Evolutionary conservation across 2,113 vertebrate species (phyloP).

Genomic region (Pituophis catenifer): DNA sequence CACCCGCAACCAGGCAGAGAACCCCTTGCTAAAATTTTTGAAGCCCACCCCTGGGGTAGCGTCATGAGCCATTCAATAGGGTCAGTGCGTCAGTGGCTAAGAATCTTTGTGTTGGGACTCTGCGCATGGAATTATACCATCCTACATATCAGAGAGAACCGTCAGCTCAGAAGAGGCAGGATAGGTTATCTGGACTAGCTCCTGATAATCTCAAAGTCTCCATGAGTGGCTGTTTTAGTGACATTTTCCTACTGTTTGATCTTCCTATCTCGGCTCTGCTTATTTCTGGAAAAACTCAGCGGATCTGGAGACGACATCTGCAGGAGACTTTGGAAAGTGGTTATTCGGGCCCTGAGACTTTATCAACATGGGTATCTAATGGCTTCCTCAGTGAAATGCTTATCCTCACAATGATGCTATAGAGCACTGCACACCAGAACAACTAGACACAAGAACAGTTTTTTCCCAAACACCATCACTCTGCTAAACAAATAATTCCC

Average conservation of each 20-base stretch:
- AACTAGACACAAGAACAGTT: too few species aligned
- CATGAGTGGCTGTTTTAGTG: background rate
- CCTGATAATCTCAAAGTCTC: background rate
- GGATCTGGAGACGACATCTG: background rate
- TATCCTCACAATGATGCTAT: too few species aligned
- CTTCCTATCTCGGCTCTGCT: background rate
- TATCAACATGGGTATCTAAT: too few species aligned
- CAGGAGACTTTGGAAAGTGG: background rate
- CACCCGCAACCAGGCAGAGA: too few species aligned
- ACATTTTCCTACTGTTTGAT: background rate
- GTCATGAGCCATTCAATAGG: too few species aligned
- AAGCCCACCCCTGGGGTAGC: background rate
- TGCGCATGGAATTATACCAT: background rate
- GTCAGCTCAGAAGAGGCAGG: background rate
- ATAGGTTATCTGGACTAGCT: background rate
- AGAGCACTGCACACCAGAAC: too few species aligned
- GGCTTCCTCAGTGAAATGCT: too few species aligned
- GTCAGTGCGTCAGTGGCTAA: background rate
- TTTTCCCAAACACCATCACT: too few species aligned
- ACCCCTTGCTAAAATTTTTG: too few species aligned
- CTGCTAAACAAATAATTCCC: too few species aligned
- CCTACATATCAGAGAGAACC: background rate
- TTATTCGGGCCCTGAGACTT: background rate
- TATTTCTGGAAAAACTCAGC: background rate
- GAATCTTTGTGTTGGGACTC: background rate